Base-by-base conservation (phyloP, 92 coral and sea anemone species). In the Bergia sp. region DNA sequence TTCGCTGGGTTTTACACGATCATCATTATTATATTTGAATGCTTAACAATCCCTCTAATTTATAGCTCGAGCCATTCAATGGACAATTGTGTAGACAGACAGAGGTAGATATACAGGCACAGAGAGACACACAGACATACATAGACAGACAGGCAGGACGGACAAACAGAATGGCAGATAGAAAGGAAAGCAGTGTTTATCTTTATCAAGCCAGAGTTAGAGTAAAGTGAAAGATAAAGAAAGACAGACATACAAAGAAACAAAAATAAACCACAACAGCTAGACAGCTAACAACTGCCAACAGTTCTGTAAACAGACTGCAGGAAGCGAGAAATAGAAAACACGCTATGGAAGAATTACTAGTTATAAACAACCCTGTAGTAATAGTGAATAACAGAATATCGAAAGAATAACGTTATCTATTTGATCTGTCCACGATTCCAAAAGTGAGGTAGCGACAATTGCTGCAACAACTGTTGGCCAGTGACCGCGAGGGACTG, bases 351-450 rank as follows among this genome's bases (percentile, higher is more conserved):
- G 9, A 7, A 72, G 38, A 45, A 20, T 18, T 72, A 67, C 4
- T 43, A 9, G 81, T 57, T 64, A 75, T 82, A 82, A 50, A 53
- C 94, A 92, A 13, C 90, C 85, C 64, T 86, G 88, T 37, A 93
- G 43, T 50, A 97, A 55, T 5, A 96, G 85, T 0, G 99, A 90
- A 79, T 92, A 94, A 41, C 93, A 89, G 76, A 94, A 97, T 23
- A 94, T 93, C 15, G 99, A 95, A 37, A 97, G 89, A 67, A 97
- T 90, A 47, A 97, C 91, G 90, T 97, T 97, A 79, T 97, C 99
- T 12, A 97, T 94, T 82, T 97, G 99, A 21, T 94, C 91, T 39
- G 99, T 97, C 94, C 95, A 97, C 0, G 98, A 96, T 76, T 97
- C 99, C 29, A 97, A 89, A 50, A 97, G 79, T 0, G 99, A 97